Evolutionary conservation across 2,113 vertebrate genomes (phyloP), one percentile per base, ranked within the genome.

Genomic region (Brachypteracias leptosomus): DNA sequence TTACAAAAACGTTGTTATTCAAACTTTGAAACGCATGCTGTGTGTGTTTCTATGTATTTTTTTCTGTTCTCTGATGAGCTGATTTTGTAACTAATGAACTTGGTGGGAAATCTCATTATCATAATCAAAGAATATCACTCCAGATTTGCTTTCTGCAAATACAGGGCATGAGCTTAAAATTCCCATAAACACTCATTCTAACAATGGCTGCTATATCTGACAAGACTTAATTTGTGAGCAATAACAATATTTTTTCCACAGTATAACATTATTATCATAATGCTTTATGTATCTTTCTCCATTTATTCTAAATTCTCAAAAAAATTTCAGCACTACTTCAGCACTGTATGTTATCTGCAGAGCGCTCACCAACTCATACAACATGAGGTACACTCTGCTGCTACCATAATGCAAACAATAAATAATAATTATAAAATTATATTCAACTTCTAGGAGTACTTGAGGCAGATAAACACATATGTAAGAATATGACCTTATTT

Each of bases 101-200:
- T 81, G 62, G 62, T 73, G 18, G 46, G 81, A 94, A 89, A 87
- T 76, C 62, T 58, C 31, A 79, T 95, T 66, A 82, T 46, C 21
- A 21, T 76, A 88, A 94, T 73, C 36, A 91, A 82, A 91, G 79
- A 79, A 62, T 21, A 95, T 46, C 10, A 73, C 66, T 91, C 18
- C 4, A 95, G 76, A 82, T 88, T 77, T 87, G 6, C 35, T 94
- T 87, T 89, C 54, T 93, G 42, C 36, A 89, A 94, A 85, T 65
- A 70, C 51, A 79, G 29, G 12, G 4, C 24, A 73, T 13, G 65
- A 73, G 26, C 17, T 91, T 88, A 73, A 91, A 96, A 95, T 76
- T 9, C 26, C 36, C 13, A 61, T 61, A 57, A 91, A 59, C 31
- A 63, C 4, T 55, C 17, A 31, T 81, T 78, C 24, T 63, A 62